These are phyloP conservation scores for Anolis carolinensis DNA, from an alignment of 2,113 vertebrate species.

Conservation along the genomic window DNA sequence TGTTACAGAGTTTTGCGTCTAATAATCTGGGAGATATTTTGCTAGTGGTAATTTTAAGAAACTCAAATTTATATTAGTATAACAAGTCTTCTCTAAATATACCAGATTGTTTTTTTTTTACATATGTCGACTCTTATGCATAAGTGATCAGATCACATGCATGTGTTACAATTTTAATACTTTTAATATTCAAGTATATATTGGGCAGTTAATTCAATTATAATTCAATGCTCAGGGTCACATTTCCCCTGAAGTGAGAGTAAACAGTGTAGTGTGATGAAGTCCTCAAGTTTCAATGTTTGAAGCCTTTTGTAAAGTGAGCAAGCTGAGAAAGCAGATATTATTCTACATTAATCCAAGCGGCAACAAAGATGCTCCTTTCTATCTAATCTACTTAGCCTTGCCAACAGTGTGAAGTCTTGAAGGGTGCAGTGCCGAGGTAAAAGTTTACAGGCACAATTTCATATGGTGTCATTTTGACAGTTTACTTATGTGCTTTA, in stretches of 20 bases:
- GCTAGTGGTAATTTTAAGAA: conserved; percentile 23
- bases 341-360: conserved; percentile 10
- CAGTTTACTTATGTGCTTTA: neutral
- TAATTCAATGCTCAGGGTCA: neutral
- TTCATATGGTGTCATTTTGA: neutral
- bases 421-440: neutral
- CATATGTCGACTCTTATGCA: neutral
- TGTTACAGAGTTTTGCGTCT: conserved; percentile 22
- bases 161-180: neutral
- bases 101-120: neutral
- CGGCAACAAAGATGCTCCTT: neutral
- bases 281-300: neutral
- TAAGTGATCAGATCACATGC: neutral
- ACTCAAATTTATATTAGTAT: conserved; percentile 3
- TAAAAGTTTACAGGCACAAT: neutral
- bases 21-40: conserved; percentile 14
- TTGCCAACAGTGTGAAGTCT: neutral
- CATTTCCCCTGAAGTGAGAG: neutral
- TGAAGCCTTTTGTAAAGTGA: neutral
- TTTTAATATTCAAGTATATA: conserved; percentile 3
- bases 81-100: neutral
- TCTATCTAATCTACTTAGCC: neutral
- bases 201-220: conserved; percentile 3
- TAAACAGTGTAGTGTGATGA: neutral
- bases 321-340: neutral